These are phyloP conservation scores for Gambusia yucatana DNA, from an alignment of 2,797 vertebrate species.

Conservation along the genomic window DNA sequence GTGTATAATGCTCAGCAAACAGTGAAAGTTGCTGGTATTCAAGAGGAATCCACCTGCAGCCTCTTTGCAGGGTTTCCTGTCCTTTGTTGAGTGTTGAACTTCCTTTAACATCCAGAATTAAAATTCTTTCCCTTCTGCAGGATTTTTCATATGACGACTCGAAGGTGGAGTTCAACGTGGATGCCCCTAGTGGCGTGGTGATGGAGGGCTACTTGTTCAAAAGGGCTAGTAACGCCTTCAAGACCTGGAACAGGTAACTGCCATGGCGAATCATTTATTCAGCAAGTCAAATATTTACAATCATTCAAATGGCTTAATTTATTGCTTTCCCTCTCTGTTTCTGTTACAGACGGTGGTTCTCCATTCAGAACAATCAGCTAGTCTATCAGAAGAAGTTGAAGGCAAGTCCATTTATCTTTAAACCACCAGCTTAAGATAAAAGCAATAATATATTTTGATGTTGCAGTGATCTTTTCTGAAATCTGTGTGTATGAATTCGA, in stretches of 20 bases:
- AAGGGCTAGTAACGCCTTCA: conserved; percentile 97
- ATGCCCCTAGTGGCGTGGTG: conserved; percentile 94
- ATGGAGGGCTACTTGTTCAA: conserved; percentile 99
- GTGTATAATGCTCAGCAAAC: not conserved
- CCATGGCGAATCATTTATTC: not conserved
- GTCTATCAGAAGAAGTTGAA: conserved; percentile 99
- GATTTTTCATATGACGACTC: conserved; percentile 95
- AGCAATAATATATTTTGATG: not conserved
- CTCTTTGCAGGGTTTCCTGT: not conserved
- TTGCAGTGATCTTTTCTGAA: conserved; percentile 13
- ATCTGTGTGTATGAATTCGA: not conserved
- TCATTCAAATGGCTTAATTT: conserved; percentile 25
- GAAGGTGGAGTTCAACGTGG: conserved; percentile 92
- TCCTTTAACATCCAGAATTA: conserved; percentile 2
- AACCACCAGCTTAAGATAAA: not conserved
- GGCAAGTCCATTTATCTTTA: conserved; percentile 70
- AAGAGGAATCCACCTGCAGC: not conserved
- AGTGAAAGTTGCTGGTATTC: not conserved
- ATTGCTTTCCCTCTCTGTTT: conserved; percentile 11
- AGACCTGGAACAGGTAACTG: conserved; percentile 95
- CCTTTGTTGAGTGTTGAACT: not conserved
- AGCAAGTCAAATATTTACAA: not conserved
- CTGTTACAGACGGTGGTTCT: conserved; percentile 92
- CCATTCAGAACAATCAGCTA: conserved; percentile 98
- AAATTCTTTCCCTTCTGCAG: conserved; percentile 66